These are phyloP conservation scores for Drosophila triauraria DNA, from an alignment of 1,140 invertebrate genomes.

Conservation along the genomic window DNA sequence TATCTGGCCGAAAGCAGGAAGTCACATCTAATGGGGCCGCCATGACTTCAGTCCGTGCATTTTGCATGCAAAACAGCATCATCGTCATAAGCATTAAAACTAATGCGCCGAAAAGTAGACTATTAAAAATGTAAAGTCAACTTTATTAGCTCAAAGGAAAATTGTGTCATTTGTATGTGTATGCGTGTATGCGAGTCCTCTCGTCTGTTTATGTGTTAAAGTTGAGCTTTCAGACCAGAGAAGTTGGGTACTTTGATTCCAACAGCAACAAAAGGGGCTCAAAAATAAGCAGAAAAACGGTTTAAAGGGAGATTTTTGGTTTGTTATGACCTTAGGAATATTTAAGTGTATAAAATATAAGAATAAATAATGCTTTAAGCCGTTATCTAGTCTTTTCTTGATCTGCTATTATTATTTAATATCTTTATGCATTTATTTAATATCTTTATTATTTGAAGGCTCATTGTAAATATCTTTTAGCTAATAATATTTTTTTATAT, in stretches of 20 bases:
- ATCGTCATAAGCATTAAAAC: conserved; percentile 64
- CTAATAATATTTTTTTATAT: no score
- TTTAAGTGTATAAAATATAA: background rate
- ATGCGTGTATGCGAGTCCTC: conserved; percentile 8
- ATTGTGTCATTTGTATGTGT: conserved; percentile 26
- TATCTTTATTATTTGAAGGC: no score
- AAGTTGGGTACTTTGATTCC: background rate
- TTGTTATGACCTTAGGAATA: background rate
- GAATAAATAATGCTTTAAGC: no score
- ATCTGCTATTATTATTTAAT: no score
- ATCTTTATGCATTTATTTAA: no score
- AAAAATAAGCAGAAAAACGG: background rate
- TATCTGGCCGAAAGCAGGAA: conserved; percentile 29
- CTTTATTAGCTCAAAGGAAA: conserved; percentile 62
- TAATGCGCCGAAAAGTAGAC: conserved; percentile 81
- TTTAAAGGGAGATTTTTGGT: background rate
- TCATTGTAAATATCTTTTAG: no score
- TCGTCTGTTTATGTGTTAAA: conserved; percentile 20
- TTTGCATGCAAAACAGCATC: conserved; percentile 42
- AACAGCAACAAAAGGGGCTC: background rate
- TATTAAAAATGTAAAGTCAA: conserved; percentile 66
- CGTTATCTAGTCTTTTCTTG: no score
- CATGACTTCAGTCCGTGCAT: conserved; percentile 14
- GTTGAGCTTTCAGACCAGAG: conserved; percentile 15
- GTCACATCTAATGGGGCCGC: conserved; percentile 8